Conservation (phyloP, 2,888 invertebrate species). For the Melitaea athalia region DNA sequence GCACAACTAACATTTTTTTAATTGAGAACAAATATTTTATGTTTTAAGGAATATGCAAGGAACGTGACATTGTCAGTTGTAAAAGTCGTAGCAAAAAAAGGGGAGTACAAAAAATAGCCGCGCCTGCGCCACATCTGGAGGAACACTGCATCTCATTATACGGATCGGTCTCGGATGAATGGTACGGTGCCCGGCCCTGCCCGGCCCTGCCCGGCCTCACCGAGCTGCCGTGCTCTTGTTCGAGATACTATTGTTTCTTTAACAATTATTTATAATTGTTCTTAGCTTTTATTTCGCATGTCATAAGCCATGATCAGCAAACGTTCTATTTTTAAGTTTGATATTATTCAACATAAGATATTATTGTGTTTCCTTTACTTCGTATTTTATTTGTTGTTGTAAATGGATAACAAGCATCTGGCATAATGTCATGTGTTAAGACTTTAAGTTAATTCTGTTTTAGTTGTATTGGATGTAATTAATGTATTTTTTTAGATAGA, state of each 20-base stretch:
- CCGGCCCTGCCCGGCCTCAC: conserved; percentile 27
- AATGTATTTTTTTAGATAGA: too few relatives aligned
- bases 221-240: conserved; percentile 35
- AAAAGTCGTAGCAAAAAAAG: conserved; percentile 51
- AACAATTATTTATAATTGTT: conserved; percentile 15
- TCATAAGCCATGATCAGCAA: not conserved
- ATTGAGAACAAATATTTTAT: conserved; percentile 28
- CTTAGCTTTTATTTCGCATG: not conserved
- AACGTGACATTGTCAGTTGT: conserved; percentile 50
- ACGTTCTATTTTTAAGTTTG: not conserved
- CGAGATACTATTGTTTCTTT: conserved; percentile 40
- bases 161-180: conserved; percentile 72
- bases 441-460: too few relatives aligned
- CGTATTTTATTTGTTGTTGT: too few relatives aligned
- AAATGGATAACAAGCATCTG: too few relatives aligned
- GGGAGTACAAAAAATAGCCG: conserved; percentile 71
- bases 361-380: not conserved
- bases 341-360: not conserved
- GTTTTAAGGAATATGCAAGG: conserved; percentile 39
- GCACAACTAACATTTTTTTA: conserved; percentile 1
- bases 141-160: conserved; percentile 77
- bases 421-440: too few relatives aligned
- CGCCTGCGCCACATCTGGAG: conserved; percentile 80
- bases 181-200: conserved; percentile 50
- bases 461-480: too few relatives aligned